These are phyloP conservation scores for Poeciliopsis infans DNA, from an alignment of 2,797 vertebrate genomes.

Conservation along the genomic window DNA sequence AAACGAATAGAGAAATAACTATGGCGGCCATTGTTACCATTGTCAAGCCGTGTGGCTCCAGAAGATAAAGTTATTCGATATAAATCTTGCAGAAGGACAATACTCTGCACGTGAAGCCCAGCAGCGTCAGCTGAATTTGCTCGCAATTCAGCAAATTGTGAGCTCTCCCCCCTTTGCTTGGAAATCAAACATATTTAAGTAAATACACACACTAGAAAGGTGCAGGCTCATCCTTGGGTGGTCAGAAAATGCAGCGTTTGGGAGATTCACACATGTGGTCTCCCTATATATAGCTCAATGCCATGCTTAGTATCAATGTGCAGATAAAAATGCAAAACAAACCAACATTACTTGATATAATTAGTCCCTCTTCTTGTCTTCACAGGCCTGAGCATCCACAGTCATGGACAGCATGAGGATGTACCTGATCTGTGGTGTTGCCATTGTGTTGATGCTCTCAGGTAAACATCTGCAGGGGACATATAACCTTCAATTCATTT, in stretches of 20 bases:
- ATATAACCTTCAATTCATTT: not conserved
- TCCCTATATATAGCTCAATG: not conserved
- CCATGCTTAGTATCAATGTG: not conserved
- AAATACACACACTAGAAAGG: not conserved
- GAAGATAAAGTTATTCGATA: not conserved
- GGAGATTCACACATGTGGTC: not conserved
- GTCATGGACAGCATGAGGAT: constrained; percentile 82
- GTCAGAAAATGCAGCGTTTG: not conserved
- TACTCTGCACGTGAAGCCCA: not conserved
- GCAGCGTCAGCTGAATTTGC: not conserved
- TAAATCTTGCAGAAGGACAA: not conserved
- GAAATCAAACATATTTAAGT: not conserved
- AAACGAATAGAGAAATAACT: not conserved
- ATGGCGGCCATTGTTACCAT: not conserved
- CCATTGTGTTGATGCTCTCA: constrained; percentile 74
- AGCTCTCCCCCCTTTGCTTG: not conserved
- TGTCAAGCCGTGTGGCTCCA: not conserved
- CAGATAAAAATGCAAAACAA: not conserved
- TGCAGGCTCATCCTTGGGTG: not conserved
- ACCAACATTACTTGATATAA: not conserved
- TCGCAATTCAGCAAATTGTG: not conserved
- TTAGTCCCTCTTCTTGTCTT: constrained; percentile 36
- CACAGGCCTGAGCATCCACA: constrained; percentile 71
- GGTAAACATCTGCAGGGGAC: constrained; percentile 55
- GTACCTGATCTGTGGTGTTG: constrained; percentile 78